Evolutionary conservation across 2,113 vertebrate species (phyloP).

Genomic region (Ochotona curzoniae): DNA sequence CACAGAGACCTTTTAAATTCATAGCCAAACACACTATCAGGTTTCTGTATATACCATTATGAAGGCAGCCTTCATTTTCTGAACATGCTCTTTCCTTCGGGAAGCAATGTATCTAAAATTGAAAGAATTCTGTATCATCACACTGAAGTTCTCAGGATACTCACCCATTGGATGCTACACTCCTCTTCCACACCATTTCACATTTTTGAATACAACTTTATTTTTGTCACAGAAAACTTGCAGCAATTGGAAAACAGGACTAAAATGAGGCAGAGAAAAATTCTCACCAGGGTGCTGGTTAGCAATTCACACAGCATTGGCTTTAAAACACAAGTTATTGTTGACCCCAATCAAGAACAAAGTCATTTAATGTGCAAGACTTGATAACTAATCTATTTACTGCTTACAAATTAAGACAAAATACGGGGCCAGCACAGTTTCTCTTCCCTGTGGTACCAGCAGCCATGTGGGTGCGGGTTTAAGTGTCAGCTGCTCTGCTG

Average conservation of each 20-base stretch:
- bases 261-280: neutral
- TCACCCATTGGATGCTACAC: neutral
- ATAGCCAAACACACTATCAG: constrained; percentile 40
- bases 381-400: neutral
- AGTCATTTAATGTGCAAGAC: neutral
- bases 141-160: neutral
- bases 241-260: constrained; percentile 21
- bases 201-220: neutral
- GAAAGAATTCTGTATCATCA: neutral
- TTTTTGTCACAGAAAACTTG: neutral
- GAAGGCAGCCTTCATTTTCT: constrained; percentile 27
- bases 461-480: too few relatives aligned
- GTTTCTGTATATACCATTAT: constrained; percentile 22
- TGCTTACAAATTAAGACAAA: neutral
- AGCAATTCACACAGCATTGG: neutral
- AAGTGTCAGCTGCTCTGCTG: too few relatives aligned
- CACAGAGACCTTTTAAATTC: constrained; percentile 31
- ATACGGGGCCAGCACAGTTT: neutral
- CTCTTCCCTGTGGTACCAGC: too few relatives aligned
- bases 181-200: neutral
- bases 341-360: fast-evolving
- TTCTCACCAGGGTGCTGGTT: neutral
- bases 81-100: neutral
- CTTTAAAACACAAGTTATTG: neutral
- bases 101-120: neutral